These are phyloP conservation scores for Trichonephila clavata DNA, from an alignment of 1,140 invertebrate genomes.

Conservation along the genomic window DNA sequence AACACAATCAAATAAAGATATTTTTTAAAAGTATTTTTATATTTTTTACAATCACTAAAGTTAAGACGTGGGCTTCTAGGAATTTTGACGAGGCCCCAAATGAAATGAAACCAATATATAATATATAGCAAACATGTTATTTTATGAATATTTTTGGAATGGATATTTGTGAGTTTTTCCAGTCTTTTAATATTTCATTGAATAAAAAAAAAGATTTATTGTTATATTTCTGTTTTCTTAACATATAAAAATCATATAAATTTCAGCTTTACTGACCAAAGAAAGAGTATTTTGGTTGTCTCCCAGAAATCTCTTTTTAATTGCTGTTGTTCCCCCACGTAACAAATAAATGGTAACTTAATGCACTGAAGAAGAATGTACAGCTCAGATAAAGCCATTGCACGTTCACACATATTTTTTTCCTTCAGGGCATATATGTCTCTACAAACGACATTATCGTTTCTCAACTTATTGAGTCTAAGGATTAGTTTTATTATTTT, in stretches of 20 bases:
- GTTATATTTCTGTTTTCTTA: no score
- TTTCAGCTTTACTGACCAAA: background rate
- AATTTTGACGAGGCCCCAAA: no score
- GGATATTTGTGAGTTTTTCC: background rate
- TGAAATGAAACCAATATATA: no score
- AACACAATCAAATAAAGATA: no score
- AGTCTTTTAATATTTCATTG: background rate
- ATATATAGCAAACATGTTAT: no score
- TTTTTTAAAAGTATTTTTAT: no score
- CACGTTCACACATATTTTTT: background rate
- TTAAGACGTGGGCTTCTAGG: no score
- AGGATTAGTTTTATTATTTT: no score
- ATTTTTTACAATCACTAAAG: no score
- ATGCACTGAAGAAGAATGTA: background rate
- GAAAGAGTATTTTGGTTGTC: background rate
- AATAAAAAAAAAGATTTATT: background rate
- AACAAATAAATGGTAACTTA: conserved; percentile 23
- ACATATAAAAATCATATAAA: no score
- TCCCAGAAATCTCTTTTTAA: background rate
- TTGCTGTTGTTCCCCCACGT: background rate
- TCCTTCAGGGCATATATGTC: background rate
- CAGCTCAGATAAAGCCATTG: background rate
- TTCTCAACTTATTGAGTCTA: background rate
- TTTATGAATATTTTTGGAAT: background rate
- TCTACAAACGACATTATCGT: background rate